Conservation (phyloP, 2,888 invertebrate genomes). For the Caenorhabditis sp. region DNA sequence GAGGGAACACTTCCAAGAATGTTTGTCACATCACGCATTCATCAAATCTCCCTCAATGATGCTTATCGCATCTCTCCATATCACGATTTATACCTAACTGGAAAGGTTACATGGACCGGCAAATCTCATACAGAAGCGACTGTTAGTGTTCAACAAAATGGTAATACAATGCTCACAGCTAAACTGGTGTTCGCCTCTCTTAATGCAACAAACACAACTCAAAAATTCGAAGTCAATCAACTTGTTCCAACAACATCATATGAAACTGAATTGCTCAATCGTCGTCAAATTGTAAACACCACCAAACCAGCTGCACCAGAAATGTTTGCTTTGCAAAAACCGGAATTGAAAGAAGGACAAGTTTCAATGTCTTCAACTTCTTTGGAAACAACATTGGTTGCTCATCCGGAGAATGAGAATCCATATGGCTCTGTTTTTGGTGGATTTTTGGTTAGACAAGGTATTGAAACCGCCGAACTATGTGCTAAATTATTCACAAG, state of each 20-base stretch:
- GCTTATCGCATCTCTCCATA: slow-evolving; percentile 18
- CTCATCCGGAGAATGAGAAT: slow-evolving; percentile 37
- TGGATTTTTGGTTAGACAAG: slow-evolving; percentile 30
- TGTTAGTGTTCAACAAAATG: slow-evolving; percentile 31
- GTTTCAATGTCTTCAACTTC: slow-evolving; percentile 14
- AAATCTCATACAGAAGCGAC: slow-evolving; percentile 25
- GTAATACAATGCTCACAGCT: slow-evolving; percentile 18
- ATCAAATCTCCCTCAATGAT: slow-evolving; percentile 13
- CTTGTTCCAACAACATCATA: slow-evolving; percentile 19
- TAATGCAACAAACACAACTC: slow-evolving; percentile 17
- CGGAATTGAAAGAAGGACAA: slow-evolving; percentile 5
- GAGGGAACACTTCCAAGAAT: slow-evolving; percentile 34
- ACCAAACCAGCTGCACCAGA: slow-evolving; percentile 13
- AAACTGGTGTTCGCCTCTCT: slow-evolving; percentile 31
- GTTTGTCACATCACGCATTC: slow-evolving; percentile 33
- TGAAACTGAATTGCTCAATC: slow-evolving; percentile 11
- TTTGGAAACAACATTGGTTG: slow-evolving; percentile 12
- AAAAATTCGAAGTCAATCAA: slow-evolving; percentile 27
- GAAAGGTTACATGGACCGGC: slow-evolving; percentile 39
- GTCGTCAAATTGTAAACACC: slow-evolving; percentile 18
- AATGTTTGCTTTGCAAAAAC: slow-evolving; percentile 12
- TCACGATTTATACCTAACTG: slow-evolving; percentile 22
- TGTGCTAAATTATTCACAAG: slow-evolving; percentile 26
- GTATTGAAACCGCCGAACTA: slow-evolving; percentile 27
- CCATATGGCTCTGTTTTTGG: slow-evolving; percentile 40